These are phyloP conservation scores for Drosophila nannoptera DNA, from an alignment of 1,140 invertebrate genomes.

Conservation along the genomic window DNA sequence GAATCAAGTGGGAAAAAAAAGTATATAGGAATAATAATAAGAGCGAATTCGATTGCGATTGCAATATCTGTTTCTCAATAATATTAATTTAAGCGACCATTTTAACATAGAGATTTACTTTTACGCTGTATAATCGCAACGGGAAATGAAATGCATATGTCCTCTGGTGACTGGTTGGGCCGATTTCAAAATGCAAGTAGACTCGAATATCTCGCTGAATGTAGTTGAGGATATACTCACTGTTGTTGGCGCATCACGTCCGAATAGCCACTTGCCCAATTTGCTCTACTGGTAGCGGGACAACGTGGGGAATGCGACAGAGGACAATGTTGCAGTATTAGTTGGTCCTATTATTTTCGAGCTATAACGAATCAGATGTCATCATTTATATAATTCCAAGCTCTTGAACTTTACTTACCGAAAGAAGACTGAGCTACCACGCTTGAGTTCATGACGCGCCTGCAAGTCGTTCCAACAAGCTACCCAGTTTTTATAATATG, in stretches of 20 bases:
- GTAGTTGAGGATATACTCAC: constrained; percentile 24
- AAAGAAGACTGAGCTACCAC: constrained; percentile 89
- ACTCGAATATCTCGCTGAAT: constrained; percentile 36
- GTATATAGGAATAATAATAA: too few relatives aligned
- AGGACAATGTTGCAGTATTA: constrained; percentile 21
- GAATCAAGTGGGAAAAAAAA: not conserved
- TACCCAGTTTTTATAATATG: constrained; percentile 87
- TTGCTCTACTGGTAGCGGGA: constrained; percentile 57
- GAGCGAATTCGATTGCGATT: constrained; percentile 9
- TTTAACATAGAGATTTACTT: constrained; percentile 33
- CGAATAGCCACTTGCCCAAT: not conserved
- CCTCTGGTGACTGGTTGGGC: constrained; percentile 32
- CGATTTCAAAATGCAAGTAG: constrained; percentile 47
- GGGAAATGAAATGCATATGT: constrained; percentile 58
- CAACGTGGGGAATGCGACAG: constrained; percentile 53
- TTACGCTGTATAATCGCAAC: constrained; percentile 35
- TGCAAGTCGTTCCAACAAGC: constrained; percentile 89
- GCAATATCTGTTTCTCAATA: constrained; percentile 16
- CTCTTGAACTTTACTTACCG: constrained; percentile 47
- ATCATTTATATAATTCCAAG: not conserved
- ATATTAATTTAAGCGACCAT: constrained; percentile 20
- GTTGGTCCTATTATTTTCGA: constrained; percentile 30
- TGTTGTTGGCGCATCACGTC: constrained; percentile 26
- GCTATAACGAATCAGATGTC: constrained; percentile 14
- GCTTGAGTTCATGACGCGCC: constrained; percentile 86